A percentile compares a stretch with the other conserved stretches of the same genome.
Evolutionary conservation across 2,113 vertebrate genomes (phyloP).

Genomic region (Collichthys lucidus): DNA sequence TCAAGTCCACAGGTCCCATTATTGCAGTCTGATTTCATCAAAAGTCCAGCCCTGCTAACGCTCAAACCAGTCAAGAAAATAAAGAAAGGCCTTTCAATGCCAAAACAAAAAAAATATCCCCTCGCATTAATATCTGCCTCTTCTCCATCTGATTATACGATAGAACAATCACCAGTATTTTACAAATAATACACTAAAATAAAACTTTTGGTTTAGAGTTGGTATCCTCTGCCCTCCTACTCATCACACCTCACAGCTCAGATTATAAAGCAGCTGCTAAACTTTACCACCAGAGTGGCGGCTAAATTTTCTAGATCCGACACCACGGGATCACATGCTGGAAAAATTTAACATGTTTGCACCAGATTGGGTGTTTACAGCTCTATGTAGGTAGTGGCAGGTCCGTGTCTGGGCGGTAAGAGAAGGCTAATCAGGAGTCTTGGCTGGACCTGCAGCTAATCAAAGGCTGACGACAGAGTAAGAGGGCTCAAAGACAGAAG

Average conservation of each 20-base stretch:
- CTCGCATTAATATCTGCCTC: constrained; percentile 20
- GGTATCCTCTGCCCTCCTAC: constrained; percentile 54
- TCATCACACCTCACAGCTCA: constrained; percentile 76
- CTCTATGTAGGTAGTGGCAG: constrained; percentile 4
- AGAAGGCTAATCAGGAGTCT: constrained; percentile 13
- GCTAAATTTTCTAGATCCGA: not conserved
- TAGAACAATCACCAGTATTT: constrained; percentile 42
- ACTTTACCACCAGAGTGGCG: not conserved
- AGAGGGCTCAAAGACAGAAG: constrained; percentile 59
- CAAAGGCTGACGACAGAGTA: constrained; percentile 68
- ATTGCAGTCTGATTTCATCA: constrained; percentile 29
- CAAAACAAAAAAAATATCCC: constrained; percentile 26
- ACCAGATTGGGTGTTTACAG: not conserved
- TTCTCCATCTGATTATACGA: constrained; percentile 35
- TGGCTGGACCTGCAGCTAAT: constrained; percentile 64
- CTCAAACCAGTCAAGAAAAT: constrained; percentile 20
- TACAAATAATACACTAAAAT: constrained; percentile 43
- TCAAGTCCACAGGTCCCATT: constrained; percentile 50
- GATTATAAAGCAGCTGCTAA: constrained; percentile 7
- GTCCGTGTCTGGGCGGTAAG: constrained; percentile 25
- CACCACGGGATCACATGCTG: constrained; percentile 1
- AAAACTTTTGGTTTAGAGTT: constrained; percentile 52
- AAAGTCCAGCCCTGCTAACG: constrained; percentile 3
- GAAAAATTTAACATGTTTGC: constrained; percentile 8
- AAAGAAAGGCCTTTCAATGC: constrained; percentile 9